phyloP scores from a whole-genome alignment of 2,888 invertebrate genomes.

The Leucoma salicis region DNA sequence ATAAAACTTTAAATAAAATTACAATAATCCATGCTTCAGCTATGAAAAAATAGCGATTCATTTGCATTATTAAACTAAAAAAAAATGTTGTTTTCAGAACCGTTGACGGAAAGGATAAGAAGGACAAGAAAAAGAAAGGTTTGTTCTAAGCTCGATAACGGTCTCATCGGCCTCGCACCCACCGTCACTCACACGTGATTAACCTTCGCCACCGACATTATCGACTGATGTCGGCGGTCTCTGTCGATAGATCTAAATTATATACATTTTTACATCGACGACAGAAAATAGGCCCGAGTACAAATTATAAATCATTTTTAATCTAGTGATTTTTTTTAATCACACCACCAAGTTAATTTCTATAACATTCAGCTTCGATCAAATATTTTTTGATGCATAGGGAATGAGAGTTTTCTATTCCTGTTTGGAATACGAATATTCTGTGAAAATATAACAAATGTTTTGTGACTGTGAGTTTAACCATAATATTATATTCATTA shows the following conservation, averaged over 20 bases:
- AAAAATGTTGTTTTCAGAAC: slow-evolving; percentile 85
- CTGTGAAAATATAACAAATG: slow-evolving; percentile 23
- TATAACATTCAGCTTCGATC: slow-evolving; percentile 28
- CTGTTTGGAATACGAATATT: slow-evolving; percentile 22
- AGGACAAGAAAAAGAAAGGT: slow-evolving; percentile 95
- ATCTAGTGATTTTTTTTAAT: slow-evolving; percentile 24
- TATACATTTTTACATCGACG: slow-evolving; percentile 15
- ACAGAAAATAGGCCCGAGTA: slow-evolving; percentile 34
- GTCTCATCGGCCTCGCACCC: slow-evolving; percentile 63
- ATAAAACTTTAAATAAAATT: too few relatives aligned
- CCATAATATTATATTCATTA: not conserved
- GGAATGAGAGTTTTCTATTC: slow-evolving; percentile 22
- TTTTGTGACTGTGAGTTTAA: slow-evolving; percentile 30
- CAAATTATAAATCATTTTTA: slow-evolving; percentile 37
- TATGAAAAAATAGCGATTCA: too few relatives aligned
- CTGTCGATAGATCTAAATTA: slow-evolving; percentile 19
- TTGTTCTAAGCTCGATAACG: slow-evolving; percentile 85
- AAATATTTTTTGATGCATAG: slow-evolving; percentile 31
- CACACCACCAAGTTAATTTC: not conserved
- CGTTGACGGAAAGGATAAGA: slow-evolving; percentile 93
- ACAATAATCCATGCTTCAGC: too few relatives aligned
- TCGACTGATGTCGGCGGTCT: slow-evolving; percentile 30
- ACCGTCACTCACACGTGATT: slow-evolving; percentile 69
- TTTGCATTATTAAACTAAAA: too few relatives aligned
- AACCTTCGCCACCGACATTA: slow-evolving; percentile 44